Evolutionary conservation across 2,113 vertebrate species (phyloP).

Genomic region (Accipiter virgatus): DNA sequence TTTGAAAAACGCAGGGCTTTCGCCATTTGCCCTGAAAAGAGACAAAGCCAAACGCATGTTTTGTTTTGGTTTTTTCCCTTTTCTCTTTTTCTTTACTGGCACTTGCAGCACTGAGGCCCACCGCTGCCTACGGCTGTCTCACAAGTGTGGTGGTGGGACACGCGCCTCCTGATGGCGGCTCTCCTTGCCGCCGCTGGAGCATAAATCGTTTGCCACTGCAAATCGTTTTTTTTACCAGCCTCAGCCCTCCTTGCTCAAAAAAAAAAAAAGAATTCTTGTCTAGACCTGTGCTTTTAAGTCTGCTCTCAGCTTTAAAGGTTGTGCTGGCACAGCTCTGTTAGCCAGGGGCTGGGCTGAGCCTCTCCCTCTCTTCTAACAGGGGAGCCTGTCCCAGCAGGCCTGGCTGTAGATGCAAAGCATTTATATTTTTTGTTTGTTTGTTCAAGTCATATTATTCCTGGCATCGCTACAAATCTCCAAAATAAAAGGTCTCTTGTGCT

Average conservation of each 20-base stretch:
- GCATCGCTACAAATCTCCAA: neutral
- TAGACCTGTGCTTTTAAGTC: slow-evolving; percentile 34
- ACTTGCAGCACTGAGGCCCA: rapidly evolving
- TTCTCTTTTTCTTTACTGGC: neutral
- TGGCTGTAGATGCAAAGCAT: neutral
- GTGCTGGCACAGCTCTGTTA: neutral
- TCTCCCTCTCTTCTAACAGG: neutral
- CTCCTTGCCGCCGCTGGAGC: rapidly evolving
- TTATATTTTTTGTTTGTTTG: slow-evolving; percentile 24
- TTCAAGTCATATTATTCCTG: slow-evolving; percentile 1
- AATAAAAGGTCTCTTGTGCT: neutral
- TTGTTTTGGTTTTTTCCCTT: neutral
- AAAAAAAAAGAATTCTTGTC: neutral
- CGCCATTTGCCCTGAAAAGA: rapidly evolving
- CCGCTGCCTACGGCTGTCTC: rapidly evolving
- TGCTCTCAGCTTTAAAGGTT: neutral
- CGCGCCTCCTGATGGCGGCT: neutral
- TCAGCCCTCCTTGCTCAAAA: neutral
- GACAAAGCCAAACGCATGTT: rapidly evolving
- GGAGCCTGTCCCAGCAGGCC: slow-evolving; percentile 42
- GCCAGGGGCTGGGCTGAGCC: slow-evolving; percentile 28
- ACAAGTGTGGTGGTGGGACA: rapidly evolving
- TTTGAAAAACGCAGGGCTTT: neutral
- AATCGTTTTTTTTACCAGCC: neutral
- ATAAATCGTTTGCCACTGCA: neutral